phyloP scores from a whole-genome alignment of 2,113 vertebrate genomes.

The Andinoacara biseriatus region DNA sequence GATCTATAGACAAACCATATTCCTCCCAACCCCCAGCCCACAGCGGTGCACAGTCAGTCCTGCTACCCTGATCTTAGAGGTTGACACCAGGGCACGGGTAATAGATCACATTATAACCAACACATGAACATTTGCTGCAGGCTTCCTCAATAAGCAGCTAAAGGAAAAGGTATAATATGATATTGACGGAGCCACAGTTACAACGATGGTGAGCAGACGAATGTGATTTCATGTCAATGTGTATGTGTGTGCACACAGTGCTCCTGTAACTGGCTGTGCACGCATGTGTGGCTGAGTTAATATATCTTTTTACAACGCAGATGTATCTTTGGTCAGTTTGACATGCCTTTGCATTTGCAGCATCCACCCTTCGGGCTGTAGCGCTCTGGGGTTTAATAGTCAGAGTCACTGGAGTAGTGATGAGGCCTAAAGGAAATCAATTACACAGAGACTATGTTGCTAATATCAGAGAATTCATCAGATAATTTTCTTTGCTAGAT shows the following conservation, averaged over 20 bases:
- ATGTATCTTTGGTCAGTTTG: slow-evolving; percentile 65
- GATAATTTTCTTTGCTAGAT: not conserved
- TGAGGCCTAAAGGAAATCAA: slow-evolving; percentile 66
- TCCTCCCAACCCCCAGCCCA: slow-evolving; percentile 30
- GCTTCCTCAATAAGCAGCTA: slow-evolving; percentile 77
- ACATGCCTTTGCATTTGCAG: slow-evolving; percentile 57
- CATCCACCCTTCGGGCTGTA: slow-evolving; percentile 13
- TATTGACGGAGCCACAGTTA: slow-evolving; percentile 76
- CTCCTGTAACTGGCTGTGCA: slow-evolving; percentile 1
- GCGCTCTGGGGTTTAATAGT: slow-evolving; percentile 35
- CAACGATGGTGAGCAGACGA: slow-evolving; percentile 50
- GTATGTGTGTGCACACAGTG: not conserved
- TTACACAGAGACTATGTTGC: slow-evolving; percentile 39
- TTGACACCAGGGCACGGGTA: slow-evolving; percentile 67
- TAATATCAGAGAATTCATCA: slow-evolving; percentile 19
- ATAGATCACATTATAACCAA: slow-evolving; percentile 75
- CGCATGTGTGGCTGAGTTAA: slow-evolving; percentile 47
- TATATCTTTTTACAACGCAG: slow-evolving; percentile 66
- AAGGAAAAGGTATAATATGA: slow-evolving; percentile 78
- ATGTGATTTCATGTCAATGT: slow-evolving; percentile 42
- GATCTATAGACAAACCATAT: slow-evolving; percentile 75
- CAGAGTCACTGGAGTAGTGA: slow-evolving; percentile 28
- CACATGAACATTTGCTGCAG: slow-evolving; percentile 58
- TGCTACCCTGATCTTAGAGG: slow-evolving; percentile 24
- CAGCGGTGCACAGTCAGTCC: slow-evolving; percentile 24